Conservation (phyloP, 53 echinoderm and acorn worm genomes). For the Echinarachnius parma region DNA sequence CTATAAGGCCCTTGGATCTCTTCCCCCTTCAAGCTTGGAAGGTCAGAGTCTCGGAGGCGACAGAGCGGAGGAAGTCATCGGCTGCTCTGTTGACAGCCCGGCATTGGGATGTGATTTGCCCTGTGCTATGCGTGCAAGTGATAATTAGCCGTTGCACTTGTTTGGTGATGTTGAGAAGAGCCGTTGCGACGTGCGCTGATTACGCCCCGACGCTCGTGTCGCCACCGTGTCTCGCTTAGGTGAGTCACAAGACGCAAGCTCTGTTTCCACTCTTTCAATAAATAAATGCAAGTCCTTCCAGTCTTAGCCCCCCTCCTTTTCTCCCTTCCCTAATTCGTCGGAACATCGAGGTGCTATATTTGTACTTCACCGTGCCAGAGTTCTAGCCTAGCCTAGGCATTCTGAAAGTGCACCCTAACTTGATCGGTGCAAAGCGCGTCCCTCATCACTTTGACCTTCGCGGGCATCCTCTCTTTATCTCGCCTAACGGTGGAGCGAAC, state of each 20-base stretch:
- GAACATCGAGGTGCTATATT: background rate
- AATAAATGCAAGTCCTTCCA: conserved; percentile 31
- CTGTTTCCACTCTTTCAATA: no score
- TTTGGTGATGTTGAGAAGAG: conserved; percentile 50
- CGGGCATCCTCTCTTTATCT: conserved; percentile 26
- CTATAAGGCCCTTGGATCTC: no score
- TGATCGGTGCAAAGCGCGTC: conserved; percentile 18
- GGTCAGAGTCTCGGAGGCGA: conserved; percentile 43
- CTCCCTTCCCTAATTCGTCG: background rate
- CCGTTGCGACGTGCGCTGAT: conserved; percentile 44
- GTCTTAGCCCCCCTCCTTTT: conserved; percentile 27
- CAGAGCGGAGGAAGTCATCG: conserved; percentile 42
- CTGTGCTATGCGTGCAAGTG: conserved; percentile 47
- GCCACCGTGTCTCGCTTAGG: conserved; percentile 42
- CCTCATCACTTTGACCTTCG: conserved; percentile 33
- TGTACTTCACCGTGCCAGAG: conserved; percentile 2
- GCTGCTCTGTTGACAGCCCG: conserved; percentile 42
- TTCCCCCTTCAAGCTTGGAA: no score
- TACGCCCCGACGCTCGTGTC: conserved; percentile 43
- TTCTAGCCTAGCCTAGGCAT: background rate
- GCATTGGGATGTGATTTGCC: conserved; percentile 43
- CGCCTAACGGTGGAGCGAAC: no score
- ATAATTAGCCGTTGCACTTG: conserved; percentile 47
- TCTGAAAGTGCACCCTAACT: conserved; percentile 17
- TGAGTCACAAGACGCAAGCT: no score